Evolutionary conservation across 2,888 invertebrate species (phyloP), one percentile per base, ranked within the genome.

Genomic region (Dromius quadrimaculatus): DNA sequence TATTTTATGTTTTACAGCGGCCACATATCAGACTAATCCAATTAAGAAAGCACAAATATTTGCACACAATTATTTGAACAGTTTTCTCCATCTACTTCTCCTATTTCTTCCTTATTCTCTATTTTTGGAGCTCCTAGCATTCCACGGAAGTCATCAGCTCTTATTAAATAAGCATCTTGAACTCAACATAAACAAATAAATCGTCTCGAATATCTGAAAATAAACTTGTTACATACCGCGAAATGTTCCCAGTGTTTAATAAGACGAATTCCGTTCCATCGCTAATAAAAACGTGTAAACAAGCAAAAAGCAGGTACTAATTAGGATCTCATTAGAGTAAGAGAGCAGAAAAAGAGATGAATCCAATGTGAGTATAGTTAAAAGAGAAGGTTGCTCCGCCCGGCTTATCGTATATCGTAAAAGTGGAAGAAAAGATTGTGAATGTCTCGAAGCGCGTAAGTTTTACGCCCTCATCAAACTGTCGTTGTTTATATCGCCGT

Each of bases 391-490:
- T 15, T 8, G 28, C 28, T 3, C 28, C 28, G 28, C 28, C 8
- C n/a, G 59, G 59, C 68, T 68, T 68, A 68, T 68, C 68, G 68
- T 32, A 19, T 68, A 59, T 68, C 68, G 68, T 68, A 68, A 68
- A 68, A 22, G 19, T 6, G 68, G 59, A 57, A 59, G 70, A 70
- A 70, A 70, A 70, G 70, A 70, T 70, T 70, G 62, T 70, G 62
- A 70, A 70, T 61, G 70, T 70, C 61, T 36, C 15, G 22, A 11
- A 62, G 70, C 45, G 36, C 62, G 61, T 62, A 70, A 50, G 36
- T 70, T 70, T 70, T 70, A 70, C 70, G 70, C 50, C 70, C 62
- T 70, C 70, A 70, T 70, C 70, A 70, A 70, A 70, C 70, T 70
- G 70, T 70, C 70, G 70, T 50, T 70, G 62, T 70, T 70, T 70